These are phyloP conservation scores for Iselma pallidipennis DNA, from an alignment of 2,888 invertebrate species.

Conservation along the genomic window DNA sequence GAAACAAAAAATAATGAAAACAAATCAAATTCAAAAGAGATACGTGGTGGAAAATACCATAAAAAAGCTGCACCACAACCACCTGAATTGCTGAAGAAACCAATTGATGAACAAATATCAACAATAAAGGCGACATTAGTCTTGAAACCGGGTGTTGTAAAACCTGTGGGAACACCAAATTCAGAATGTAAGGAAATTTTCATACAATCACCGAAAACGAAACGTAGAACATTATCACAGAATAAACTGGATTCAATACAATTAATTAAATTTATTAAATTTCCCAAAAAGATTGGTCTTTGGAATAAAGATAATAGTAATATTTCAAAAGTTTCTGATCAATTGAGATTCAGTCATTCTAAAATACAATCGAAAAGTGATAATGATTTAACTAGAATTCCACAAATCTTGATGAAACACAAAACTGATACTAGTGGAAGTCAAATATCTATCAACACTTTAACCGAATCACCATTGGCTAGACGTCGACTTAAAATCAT, in stretches of 20 bases:
- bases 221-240: constrained; percentile 33
- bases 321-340: constrained; percentile 20
- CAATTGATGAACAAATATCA: constrained; percentile 24
- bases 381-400: constrained; percentile 37
- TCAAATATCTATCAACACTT: constrained; percentile 35
- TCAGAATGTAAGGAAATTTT: constrained; percentile 43
- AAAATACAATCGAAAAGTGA: constrained; percentile 47
- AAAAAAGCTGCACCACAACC: constrained; percentile 60
- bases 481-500: constrained; percentile 42
- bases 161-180: constrained; percentile 38
- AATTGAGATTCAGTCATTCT: constrained; percentile 23
- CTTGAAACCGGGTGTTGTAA: constrained; percentile 56
- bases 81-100: constrained; percentile 37
- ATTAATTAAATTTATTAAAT: constrained; percentile 55
- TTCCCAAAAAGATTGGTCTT: constrained; percentile 63
- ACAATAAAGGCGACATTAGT: constrained; percentile 58
- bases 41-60: constrained; percentile 59
- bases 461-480: constrained; percentile 39
- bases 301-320: constrained; percentile 60
- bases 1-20: background rate
- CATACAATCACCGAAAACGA: constrained; percentile 47
- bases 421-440: constrained; percentile 18
- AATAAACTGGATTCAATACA: constrained; percentile 29
- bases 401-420: background rate
- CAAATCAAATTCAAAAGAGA: background rate